Conservation (phyloP, 1,140 invertebrate genomes). For the Drosophila grimshawi region DNA sequence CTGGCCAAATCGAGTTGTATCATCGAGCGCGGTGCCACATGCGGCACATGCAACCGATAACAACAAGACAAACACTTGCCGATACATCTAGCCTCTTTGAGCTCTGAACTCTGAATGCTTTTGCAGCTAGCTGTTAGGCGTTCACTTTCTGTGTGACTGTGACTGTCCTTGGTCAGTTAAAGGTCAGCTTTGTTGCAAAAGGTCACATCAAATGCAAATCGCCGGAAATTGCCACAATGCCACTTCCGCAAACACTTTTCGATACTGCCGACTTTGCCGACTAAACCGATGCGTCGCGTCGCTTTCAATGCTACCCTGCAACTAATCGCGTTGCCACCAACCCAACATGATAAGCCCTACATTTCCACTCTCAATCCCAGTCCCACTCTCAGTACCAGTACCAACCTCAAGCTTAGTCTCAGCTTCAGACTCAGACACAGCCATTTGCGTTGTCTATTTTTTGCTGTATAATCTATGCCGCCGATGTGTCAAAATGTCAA, state of each 20-base stretch:
- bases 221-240: slow-evolving; percentile 29
- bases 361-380: not conserved
- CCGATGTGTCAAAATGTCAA: slow-evolving; percentile 68
- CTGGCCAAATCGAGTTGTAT: slow-evolving; percentile 66
- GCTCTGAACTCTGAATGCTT: slow-evolving; percentile 23
- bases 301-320: slow-evolving; percentile 40
- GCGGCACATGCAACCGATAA: not conserved
- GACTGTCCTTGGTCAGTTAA: slow-evolving; percentile 11
- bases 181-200: slow-evolving; percentile 21
- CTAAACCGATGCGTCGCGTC: slow-evolving; percentile 31
- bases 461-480: slow-evolving; percentile 48
- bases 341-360: slow-evolving; percentile 27
- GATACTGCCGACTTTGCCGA: slow-evolving; percentile 20
- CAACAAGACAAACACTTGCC: slow-evolving; percentile 28
- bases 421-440: not conserved
- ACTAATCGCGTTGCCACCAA: slow-evolving; percentile 61
- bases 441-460: not conserved
- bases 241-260: slow-evolving; percentile 45
- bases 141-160: slow-evolving; percentile 15
- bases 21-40: slow-evolving; percentile 47
- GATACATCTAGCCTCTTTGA: slow-evolving; percentile 28
- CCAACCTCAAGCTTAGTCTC: not conserved
- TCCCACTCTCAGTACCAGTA: not conserved
- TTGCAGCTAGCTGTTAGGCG: not conserved
- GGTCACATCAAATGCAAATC: slow-evolving; percentile 20